Evolutionary conservation across 2,797 vertebrate genomes (phyloP), one percentile per base, ranked within the genome.

Genomic region (Crax fasciolata): DNA sequence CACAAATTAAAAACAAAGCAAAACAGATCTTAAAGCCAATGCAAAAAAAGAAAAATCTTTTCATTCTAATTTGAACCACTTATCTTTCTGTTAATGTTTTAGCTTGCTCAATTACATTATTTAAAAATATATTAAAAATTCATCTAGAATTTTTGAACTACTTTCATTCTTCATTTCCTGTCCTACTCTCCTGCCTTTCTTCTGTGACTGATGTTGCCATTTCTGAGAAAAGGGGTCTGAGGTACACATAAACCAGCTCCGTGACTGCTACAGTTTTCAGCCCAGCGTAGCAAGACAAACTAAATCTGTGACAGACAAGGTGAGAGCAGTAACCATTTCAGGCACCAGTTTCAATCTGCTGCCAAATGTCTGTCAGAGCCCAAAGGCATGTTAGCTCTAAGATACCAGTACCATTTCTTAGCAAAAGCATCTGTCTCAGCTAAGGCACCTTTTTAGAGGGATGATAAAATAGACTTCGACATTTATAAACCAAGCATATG

Each of bases 361-460:
- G 90, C 90, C 90, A 91, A 88, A 49, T 39, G 74, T 70, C 85
- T 95, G 73, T 82, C 90, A 71, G 51, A 93, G 84, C 88, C 86
- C 92, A 95, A 82, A 93, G 86, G 77, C 87, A 90, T 14, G 58
- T 75, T 85, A 87, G 54, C 71, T 93, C 43, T 6, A 5, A 95
- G 83, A 66, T 61, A 84, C 67, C n/a, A 8, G 1, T 43, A 65
- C 44, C 9, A 32, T 55, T 65, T 59, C 77, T 49, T 6, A 89
- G 83, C 74, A 93, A 90, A 87, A 86, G 59, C 63, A 87, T 87
- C 88, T 92, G 86, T 65, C 49, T 84, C 38, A 6, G 74, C 59
- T 67, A 39, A 89, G 57, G 46, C 72, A 59, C 63, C 76, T 71
- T 88, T 91, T 65, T 9, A 93, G 49, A 79, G 61, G 49, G n/a